These are phyloP conservation scores for Phylloscopus trochiloides DNA, from an alignment of 2,113 vertebrate genomes.

Conservation along the genomic window DNA sequence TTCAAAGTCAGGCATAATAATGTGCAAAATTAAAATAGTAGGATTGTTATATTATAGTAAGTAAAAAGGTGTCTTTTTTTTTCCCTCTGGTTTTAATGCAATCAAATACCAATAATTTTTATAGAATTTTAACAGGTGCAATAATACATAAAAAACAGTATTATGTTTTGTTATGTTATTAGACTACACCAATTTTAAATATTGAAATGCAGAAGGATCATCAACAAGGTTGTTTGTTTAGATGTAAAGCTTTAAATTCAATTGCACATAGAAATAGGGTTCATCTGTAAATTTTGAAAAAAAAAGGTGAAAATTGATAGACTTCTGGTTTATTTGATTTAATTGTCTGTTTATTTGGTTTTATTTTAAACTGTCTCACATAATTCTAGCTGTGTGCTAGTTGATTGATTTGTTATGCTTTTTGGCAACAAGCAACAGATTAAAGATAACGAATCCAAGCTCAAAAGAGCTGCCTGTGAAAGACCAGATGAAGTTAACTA, in stretches of 20 bases:
- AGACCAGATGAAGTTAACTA: neutral
- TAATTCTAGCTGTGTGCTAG: neutral
- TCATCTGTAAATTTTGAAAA: neutral
- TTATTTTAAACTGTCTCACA: neutral
- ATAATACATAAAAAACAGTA: neutral
- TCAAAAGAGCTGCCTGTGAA: neutral
- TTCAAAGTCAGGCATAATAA: neutral
- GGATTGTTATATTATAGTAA: neutral
- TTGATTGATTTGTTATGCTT: neutral
- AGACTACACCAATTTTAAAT: neutral
- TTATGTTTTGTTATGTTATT: neutral
- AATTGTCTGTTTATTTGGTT: neutral
- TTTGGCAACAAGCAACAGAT: neutral
- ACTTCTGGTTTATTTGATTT: neutral
- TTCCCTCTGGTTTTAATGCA: neutral
- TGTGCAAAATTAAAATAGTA: neutral
- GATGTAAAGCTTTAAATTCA: neutral
- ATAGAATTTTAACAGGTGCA: neutral
- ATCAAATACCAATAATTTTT: neutral
- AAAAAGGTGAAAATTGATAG: neutral
- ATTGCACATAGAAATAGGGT: neutral
- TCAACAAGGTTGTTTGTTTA: neutral
- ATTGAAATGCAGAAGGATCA: neutral
- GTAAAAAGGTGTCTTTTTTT: neutral
- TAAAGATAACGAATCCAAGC: neutral